phyloP scores from a whole-genome alignment of 1,140 invertebrate species.

The Drosophila kanapiae region DNA sequence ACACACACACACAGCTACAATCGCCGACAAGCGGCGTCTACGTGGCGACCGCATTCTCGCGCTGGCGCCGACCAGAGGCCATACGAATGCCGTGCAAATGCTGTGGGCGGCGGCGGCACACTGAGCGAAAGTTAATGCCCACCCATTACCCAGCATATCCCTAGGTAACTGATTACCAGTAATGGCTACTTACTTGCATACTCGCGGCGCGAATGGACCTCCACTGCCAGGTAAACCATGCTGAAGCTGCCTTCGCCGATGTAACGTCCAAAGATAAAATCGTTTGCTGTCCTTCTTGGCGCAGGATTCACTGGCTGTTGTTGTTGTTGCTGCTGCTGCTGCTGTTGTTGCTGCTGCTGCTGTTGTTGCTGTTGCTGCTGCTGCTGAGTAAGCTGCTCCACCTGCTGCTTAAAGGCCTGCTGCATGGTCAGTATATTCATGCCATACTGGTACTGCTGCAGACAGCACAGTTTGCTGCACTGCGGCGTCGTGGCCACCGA shows the following conservation, averaged over 20 bases:
- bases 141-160: background rate
- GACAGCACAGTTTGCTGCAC: conserved; percentile 60
- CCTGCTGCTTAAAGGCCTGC: conserved; percentile 37
- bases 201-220: conserved; percentile 94
- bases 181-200: conserved; percentile 94
- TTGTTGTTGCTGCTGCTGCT: conserved; percentile 31
- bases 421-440: conserved; percentile 33
- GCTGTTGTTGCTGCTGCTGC: conserved; percentile 14
- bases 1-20: background rate
- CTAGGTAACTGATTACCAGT: conserved; percentile 8
- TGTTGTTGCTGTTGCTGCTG: conserved; percentile 39
- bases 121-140: conserved; percentile 36
- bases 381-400: conserved; percentile 34
- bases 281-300: conserved; percentile 91
- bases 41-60: conserved; percentile 60
- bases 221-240: conserved; percentile 96
- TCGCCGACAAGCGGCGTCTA: conserved; percentile 33
- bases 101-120: conserved; percentile 32
- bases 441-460: conserved; percentile 46
- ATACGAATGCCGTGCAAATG: conserved; percentile 39
- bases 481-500: conserved; percentile 62
- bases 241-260: conserved; percentile 99
- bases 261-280: conserved; percentile 97
- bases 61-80: conserved; percentile 58
- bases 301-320: conserved; percentile 81